Evolutionary conservation across 2,797 vertebrate species (phyloP), one percentile per base, ranked within the genome.

Genomic region (Danio choprae): DNA sequence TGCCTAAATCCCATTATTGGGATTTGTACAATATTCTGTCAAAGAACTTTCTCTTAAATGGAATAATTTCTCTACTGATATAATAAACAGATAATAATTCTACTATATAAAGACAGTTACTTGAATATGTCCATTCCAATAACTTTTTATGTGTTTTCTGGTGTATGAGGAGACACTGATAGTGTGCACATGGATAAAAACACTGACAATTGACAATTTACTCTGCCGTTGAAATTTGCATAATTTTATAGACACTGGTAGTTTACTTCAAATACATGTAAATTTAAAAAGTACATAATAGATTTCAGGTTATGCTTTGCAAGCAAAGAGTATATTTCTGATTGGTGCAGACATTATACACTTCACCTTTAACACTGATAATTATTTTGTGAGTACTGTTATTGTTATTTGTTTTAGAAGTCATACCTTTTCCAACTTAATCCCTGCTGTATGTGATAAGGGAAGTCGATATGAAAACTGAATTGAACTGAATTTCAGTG

Each of bases 21-120:
- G 1, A 3, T 29, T 29, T 29, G 29, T 29, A 29, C 29, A 29
- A 29, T 29, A 29, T 1, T 29, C 29, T 29, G 29, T 29, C 3
- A 29, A 29, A 29, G 29, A 29, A 29, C 29, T 29, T 18, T 29
- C 4, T 3, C 59, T 10, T 63, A 16, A 38, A 63, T 7, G 2
- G 11, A 56, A 44, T 53, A n/a, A n/a, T n/a, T n/a, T n/a, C n/a
- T n/a, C 18, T 53, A 6, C 18, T 64, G 41, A 53, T 9, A 55
- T 6, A n/a, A 29, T 29, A 29, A 1, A 29, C 29, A 43, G 15
- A 29, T n/a, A 65, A 55, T 55, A 40, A 10, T 43, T 22, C 59
- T 53, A 41, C 38, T n/a, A 53, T 65, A 76, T 43, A 9, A 55
- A 76, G 48, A 43, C 36, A 74, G 10, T 51, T 38, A 58, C 43